Evolutionary conservation across 2,797 vertebrate species (phyloP).

Genomic region (Cetoscarus ocellatus): DNA sequence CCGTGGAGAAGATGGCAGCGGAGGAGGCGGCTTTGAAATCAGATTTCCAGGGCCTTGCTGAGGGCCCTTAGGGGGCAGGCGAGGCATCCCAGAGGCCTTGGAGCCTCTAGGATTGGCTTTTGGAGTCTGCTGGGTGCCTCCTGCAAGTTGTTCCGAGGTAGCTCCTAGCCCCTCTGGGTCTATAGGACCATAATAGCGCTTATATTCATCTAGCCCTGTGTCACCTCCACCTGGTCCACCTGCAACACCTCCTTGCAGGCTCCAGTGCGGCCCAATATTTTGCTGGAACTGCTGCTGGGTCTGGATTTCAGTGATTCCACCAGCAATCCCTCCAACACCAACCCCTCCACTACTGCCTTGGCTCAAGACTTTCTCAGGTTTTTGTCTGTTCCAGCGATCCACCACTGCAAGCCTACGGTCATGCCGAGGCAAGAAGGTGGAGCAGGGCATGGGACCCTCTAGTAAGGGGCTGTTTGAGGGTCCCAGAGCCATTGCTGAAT

Average conservation of each 20-base stretch:
- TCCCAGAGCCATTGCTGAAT: slow-evolving; percentile 85
- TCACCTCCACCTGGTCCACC: slow-evolving; percentile 62
- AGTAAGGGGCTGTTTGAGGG: slow-evolving; percentile 88
- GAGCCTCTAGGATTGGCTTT: slow-evolving; percentile 76
- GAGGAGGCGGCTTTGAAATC: slow-evolving; percentile 84
- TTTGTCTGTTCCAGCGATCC: slow-evolving; percentile 89
- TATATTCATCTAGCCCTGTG: slow-evolving; percentile 89
- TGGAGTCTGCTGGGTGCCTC: slow-evolving; percentile 80
- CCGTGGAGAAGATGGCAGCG: slow-evolving; percentile 83
- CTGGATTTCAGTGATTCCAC: slow-evolving; percentile 78
- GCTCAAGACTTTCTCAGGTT: slow-evolving; percentile 77
- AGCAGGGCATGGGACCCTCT: slow-evolving; percentile 87
- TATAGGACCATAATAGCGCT: slow-evolving; percentile 94
- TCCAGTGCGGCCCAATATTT: slow-evolving; percentile 82
- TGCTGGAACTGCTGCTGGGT: slow-evolving; percentile 79
- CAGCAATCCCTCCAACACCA: slow-evolving; percentile 77
- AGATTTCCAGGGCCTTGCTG: slow-evolving; percentile 77
- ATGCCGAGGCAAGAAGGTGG: slow-evolving; percentile 89
- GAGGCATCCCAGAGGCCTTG: slow-evolving; percentile 80
- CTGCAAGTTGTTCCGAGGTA: slow-evolving; percentile 77
- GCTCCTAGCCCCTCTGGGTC: slow-evolving; percentile 90
- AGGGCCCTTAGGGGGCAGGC: slow-evolving; percentile 77
- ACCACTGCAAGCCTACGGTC: slow-evolving; percentile 88
- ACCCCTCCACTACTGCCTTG: slow-evolving; percentile 67
- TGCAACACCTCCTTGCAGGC: slow-evolving; percentile 56